phyloP scores from a whole-genome alignment of 2,113 vertebrate species.

The Neodon shergylaensis region DNA sequence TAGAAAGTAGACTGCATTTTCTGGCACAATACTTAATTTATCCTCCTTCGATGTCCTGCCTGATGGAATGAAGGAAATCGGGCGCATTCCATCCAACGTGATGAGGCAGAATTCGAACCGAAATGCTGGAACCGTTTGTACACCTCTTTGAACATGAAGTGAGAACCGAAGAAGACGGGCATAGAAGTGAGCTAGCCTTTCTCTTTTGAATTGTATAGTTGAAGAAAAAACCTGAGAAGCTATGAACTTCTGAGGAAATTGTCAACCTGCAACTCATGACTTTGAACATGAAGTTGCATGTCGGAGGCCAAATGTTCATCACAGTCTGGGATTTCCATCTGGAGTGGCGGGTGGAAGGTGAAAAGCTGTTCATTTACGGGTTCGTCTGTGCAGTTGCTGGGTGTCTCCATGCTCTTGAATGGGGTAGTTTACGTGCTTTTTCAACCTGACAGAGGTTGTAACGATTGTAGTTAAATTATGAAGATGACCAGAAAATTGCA shows the following conservation, averaged over 20 bases:
- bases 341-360: neutral
- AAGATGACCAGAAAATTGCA: neutral
- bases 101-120: conserved; percentile 74
- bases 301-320: neutral
- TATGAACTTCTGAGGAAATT: neutral
- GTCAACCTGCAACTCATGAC: conserved; percentile 4
- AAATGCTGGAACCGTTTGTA: conserved; percentile 63
- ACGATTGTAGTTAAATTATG: neutral
- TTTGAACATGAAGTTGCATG: conserved; percentile 20
- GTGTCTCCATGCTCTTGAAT: conserved; percentile 21
- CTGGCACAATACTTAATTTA: conserved; percentile 82
- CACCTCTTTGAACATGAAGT: conserved; percentile 63
- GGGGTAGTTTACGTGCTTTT: neutral
- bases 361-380: neutral
- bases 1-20: conserved; percentile 78
- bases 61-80: conserved; percentile 76
- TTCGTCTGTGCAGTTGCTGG: neutral
- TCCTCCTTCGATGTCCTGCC: conserved; percentile 77
- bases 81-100: conserved; percentile 64
- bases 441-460: neutral
- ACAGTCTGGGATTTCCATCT: conserved; percentile 3
- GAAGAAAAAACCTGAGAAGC: conserved; percentile 53
- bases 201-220: neutral
- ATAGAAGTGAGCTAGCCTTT: neutral
- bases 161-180: neutral